Conservation (phyloP, 2,888 invertebrate genomes). For the Mesodorylaimus sp. region DNA sequence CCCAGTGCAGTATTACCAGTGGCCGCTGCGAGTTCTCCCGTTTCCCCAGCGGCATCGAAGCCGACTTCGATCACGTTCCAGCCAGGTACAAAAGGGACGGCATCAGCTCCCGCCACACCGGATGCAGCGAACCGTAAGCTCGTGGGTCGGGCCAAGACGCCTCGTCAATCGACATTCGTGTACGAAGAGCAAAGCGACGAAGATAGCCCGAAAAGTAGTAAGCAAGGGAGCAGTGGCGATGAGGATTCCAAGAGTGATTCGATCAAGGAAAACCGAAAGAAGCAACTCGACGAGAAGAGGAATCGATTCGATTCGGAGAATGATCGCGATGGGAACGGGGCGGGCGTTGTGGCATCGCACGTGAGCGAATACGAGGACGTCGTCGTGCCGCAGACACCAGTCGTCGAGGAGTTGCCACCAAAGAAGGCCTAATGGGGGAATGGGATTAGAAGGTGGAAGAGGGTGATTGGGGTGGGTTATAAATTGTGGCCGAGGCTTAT, state of each 20-base stretch:
- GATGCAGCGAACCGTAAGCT: background rate
- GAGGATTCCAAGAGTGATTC: no score
- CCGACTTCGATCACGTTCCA: no score
- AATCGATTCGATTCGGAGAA: background rate
- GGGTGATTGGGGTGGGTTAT: no score
- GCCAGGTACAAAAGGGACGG: no score
- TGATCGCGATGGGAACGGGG: background rate
- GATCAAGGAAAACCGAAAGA: background rate
- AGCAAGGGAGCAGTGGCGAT: no score
- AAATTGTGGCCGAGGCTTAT: no score
- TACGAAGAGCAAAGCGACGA: conserved; percentile 7
- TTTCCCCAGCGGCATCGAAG: background rate
- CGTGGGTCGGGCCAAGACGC: background rate
- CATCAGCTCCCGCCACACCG: no score
- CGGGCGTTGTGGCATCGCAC: background rate
- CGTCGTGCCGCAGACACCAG: background rate
- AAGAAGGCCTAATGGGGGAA: no score
- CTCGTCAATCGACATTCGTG: background rate
- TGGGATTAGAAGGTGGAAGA: no score
- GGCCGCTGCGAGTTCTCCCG: background rate
- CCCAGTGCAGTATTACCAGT: background rate
- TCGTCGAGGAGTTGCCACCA: background rate
- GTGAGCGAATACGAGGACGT: background rate
- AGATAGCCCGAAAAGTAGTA: background rate
- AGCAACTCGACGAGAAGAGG: background rate